These are phyloP conservation scores for Hirundo rustica DNA, from an alignment of 2,797 vertebrate species.

Conservation along the genomic window DNA sequence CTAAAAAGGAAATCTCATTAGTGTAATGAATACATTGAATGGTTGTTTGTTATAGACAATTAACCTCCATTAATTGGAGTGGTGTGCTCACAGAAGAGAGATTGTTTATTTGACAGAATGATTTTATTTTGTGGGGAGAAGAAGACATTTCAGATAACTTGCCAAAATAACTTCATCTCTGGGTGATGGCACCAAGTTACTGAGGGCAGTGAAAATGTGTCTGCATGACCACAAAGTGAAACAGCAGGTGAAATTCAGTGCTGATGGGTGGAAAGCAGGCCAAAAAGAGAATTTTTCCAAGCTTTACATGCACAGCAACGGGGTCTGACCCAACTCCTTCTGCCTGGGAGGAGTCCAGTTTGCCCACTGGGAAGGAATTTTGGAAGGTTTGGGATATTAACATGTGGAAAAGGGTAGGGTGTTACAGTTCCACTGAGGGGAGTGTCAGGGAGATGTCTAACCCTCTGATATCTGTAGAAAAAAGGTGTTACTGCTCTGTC, in stretches of 20 bases:
- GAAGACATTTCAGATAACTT: neutral
- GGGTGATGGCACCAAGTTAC: neutral
- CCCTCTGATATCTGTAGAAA: neutral
- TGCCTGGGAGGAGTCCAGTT: neutral
- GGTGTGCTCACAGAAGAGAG: conserved; percentile 33
- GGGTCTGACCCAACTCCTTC: neutral
- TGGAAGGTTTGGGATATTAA: neutral
- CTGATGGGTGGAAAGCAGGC: neutral
- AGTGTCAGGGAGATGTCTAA: neutral
- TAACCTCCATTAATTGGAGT: conserved; percentile 58
- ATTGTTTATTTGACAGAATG: conserved; percentile 35
- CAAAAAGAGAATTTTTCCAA: neutral
- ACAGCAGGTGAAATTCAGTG: conserved; percentile 2
- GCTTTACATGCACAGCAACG: neutral
- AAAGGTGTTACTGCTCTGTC: neutral
- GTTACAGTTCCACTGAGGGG: neutral
- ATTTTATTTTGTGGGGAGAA: neutral
- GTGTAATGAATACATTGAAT: conserved; percentile 55
- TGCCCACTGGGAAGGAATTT: rapidly evolving
- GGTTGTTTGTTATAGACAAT: conserved; percentile 58
- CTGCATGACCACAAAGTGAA: neutral
- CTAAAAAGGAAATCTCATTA: conserved; percentile 55
- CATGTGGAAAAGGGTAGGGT: neutral
- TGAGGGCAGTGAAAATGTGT: neutral
- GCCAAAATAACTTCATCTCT: conserved; percentile 40